Conservation (phyloP, 2,888 invertebrate genomes). For the Aleiodes alternator region DNA sequence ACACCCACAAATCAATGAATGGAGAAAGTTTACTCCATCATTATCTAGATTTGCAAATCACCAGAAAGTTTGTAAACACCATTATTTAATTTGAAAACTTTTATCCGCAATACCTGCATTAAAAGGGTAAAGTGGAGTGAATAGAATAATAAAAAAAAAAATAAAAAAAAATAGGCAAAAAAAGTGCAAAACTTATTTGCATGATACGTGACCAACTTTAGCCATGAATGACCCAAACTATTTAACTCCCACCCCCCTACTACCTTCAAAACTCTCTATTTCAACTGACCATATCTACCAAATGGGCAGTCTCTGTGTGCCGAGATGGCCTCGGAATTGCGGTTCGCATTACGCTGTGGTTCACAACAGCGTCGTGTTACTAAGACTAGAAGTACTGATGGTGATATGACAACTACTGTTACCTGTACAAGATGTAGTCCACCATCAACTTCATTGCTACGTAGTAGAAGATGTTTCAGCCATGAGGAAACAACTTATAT, state of each 20-base stretch:
- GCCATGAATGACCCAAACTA: neutral
- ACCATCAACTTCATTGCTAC: conserved; percentile 64
- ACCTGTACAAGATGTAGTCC: conserved; percentile 71
- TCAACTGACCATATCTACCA: conserved; percentile 23
- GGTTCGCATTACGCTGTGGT: conserved; percentile 93
- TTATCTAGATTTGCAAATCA: too few species aligned
- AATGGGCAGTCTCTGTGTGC: conserved; percentile 88
- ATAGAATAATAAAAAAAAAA: neutral
- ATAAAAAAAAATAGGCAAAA: too few species aligned
- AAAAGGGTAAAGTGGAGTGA: too few species aligned
- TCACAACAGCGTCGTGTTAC: conserved; percentile 89
- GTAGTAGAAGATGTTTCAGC: conserved; percentile 67
- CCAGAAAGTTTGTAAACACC: neutral
- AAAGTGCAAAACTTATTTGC: conserved; percentile 24
- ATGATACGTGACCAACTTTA: conserved; percentile 25
- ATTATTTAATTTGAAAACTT: conserved; percentile 1
- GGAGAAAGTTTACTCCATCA: neutral
- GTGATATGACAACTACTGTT: conserved; percentile 54
- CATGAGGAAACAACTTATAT: conserved; percentile 74
- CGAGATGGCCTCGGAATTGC: conserved; percentile 94
- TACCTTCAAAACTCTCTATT: too few species aligned
- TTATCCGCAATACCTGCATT: neutral
- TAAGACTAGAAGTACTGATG: conserved; percentile 81
- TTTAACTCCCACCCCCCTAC: too few species aligned
- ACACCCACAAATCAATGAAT: neutral